These are phyloP conservation scores for Lasioglossum baleicum DNA, from an alignment of 1,140 invertebrate genomes.

Conservation along the genomic window DNA sequence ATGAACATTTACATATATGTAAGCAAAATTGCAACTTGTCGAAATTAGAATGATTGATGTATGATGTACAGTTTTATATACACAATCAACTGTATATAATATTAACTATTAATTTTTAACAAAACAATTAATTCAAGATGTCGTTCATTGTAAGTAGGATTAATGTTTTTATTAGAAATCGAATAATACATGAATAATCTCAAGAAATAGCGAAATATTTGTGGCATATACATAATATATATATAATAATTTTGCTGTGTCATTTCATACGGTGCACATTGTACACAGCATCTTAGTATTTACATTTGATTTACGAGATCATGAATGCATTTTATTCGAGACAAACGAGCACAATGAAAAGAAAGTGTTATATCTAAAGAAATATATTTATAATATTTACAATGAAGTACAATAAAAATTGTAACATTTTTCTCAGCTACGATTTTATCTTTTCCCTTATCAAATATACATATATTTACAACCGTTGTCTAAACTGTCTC, in stretches of 20 bases:
- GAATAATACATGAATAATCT: background rate
- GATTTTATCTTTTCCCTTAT: background rate
- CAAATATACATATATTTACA: too few species aligned
- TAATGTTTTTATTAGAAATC: background rate
- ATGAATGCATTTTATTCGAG: background rate
- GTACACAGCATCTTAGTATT: conserved; percentile 7
- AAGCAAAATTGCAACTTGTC: conserved; percentile 16
- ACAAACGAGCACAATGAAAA: conserved; percentile 13
- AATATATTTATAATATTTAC: conserved; percentile 55
- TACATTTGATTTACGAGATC: background rate
- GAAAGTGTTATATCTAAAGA: conserved; percentile 31
- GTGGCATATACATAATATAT: background rate
- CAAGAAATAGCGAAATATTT: background rate
- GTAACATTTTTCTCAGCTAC: conserved; percentile 16
- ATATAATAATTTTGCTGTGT: background rate
- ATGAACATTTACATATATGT: conserved; percentile 1
- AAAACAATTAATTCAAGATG: conserved; percentile 8
- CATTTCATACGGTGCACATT: conserved; percentile 10
- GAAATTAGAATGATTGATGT: conserved; percentile 27
- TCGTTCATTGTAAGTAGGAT: background rate
- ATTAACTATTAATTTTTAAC: conserved; percentile 7
- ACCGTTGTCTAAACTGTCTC: too few species aligned
- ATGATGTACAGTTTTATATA: conserved; percentile 25
- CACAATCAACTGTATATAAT: background rate
- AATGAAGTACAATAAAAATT: conserved; percentile 48